Percentiles rank a stretch among this genome's conserved stretches.
Evolutionary conservation across 2,888 invertebrate species (phyloP).

Genomic region (Thyatira batis): DNA sequence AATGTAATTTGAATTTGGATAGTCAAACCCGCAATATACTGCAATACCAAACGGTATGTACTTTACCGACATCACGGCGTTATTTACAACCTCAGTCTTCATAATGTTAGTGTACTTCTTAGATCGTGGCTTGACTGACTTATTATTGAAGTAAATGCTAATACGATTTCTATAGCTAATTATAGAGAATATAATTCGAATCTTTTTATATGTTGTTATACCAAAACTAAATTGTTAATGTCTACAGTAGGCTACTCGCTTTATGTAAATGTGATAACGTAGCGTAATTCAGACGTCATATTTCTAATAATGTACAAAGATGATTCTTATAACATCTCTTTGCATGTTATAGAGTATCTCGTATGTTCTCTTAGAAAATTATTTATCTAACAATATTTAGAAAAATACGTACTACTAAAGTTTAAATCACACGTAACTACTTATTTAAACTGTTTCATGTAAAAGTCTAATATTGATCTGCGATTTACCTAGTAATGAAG

Average conservation of each 20-base stretch:
- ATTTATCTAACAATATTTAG: not conserved
- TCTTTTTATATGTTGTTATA: conserved; percentile 66
- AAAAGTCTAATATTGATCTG: not conserved
- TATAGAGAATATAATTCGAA: conserved; percentile 67
- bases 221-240: conserved; percentile 54
- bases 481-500: not conserved
- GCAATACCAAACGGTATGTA: conserved; percentile 7
- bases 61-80: not conserved
- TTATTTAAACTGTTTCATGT: not conserved
- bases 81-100: conserved; percentile 23
- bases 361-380: conserved; percentile 2
- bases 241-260: conserved; percentile 49
- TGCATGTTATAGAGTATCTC: not conserved
- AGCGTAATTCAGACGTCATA: conserved; percentile 25
- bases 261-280: conserved; percentile 58
- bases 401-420: not conserved
- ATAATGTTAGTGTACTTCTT: conserved; percentile 35
- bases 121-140: conserved; percentile 52
- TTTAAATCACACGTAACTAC: not conserved
- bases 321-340: not conserved
- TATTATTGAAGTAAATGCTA: conserved; percentile 41
- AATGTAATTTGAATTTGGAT: not conserved
- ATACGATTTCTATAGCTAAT: conserved; percentile 45
- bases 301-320: not conserved
- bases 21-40: conserved; percentile 1